Evolutionary conservation across 2,113 vertebrate genomes (phyloP).

Genomic region (Symphodus melops): DNA sequence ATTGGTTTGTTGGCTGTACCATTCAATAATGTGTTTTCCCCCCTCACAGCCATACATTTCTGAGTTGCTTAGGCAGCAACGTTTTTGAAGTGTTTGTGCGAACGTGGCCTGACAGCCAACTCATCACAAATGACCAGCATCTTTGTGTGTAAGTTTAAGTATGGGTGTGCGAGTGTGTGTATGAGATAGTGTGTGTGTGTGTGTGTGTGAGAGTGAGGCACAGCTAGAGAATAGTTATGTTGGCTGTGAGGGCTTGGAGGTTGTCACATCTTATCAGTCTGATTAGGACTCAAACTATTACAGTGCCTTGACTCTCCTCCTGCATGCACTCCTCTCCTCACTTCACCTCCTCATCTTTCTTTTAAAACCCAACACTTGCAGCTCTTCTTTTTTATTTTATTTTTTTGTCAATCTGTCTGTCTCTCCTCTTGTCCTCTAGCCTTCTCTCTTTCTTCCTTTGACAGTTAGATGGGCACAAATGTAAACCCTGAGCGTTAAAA

Average conservation of each 20-base stretch:
- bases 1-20: constrained; percentile 33
- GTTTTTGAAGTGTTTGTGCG: constrained; percentile 48
- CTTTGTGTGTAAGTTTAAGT: constrained; percentile 7
- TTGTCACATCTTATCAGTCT: constrained; percentile 68
- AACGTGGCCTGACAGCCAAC: constrained; percentile 41
- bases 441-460: neutral
- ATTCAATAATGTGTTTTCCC: constrained; percentile 42
- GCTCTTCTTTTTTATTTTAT: constrained; percentile 11
- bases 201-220: constrained; percentile 3
- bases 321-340: constrained; percentile 35
- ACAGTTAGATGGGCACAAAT: constrained; percentile 3
- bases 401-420: neutral
- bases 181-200: no score
- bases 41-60: constrained; percentile 16
- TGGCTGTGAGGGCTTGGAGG: constrained; percentile 54
- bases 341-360: constrained; percentile 28
- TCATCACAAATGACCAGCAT: constrained; percentile 48
- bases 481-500: neutral
- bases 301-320: constrained; percentile 42
- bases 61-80: constrained; percentile 32
- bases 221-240: constrained; percentile 22
- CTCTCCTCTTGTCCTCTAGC: neutral
- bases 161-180: neutral
- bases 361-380: constrained; percentile 11
- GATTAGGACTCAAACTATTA: constrained; percentile 69